Conservation (phyloP, 23 tunicate genomes). For the Pegea sp. region DNA sequence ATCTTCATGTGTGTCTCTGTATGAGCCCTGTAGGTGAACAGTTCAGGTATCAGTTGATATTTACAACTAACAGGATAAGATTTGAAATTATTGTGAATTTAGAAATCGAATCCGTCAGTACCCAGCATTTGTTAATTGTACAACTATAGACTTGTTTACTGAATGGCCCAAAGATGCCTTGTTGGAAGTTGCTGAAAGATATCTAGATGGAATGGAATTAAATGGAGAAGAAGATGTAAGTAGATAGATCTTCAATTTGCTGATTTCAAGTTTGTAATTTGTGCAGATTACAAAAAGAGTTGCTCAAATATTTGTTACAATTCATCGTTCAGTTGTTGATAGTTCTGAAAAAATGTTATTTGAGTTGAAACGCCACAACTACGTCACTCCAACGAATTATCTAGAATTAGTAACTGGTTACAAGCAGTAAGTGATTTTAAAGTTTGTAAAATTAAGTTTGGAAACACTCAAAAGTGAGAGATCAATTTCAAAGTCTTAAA, state of each 20-base stretch:
- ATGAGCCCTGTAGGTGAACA: slow-evolving; percentile 93
- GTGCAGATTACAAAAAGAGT: slow-evolving; percentile 57
- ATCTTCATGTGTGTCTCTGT: slow-evolving; percentile 64
- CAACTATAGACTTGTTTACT: slow-evolving; percentile 83
- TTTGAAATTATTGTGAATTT: slow-evolving; percentile 1
- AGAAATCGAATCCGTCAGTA: slow-evolving; percentile 95
- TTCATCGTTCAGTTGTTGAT: slow-evolving; percentile 87
- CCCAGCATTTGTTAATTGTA: slow-evolving; percentile 93
- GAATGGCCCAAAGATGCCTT: slow-evolving; percentile 96
- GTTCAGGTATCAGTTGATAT: slow-evolving; percentile 38
- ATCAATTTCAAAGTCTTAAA: neutral
- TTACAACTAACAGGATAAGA: too few species aligned
- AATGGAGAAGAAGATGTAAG: slow-evolving; percentile 67
- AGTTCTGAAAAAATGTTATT: slow-evolving; percentile 62
- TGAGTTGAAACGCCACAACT: slow-evolving; percentile 91
- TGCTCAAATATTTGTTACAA: slow-evolving; percentile 74
- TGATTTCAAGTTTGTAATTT: slow-evolving; percentile 1
- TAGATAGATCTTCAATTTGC: neutral
- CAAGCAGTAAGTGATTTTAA: slow-evolving; percentile 25
- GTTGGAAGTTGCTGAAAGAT: slow-evolving; percentile 90
- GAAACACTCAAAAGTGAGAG: neutral
- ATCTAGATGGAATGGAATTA: slow-evolving; percentile 80
- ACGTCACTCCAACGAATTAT: slow-evolving; percentile 95
- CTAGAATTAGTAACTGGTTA: slow-evolving; percentile 89
- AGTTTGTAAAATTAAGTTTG: neutral